These are phyloP conservation scores for Pogona vitticeps DNA, from an alignment of 2,113 vertebrate genomes.

Conservation along the genomic window DNA sequence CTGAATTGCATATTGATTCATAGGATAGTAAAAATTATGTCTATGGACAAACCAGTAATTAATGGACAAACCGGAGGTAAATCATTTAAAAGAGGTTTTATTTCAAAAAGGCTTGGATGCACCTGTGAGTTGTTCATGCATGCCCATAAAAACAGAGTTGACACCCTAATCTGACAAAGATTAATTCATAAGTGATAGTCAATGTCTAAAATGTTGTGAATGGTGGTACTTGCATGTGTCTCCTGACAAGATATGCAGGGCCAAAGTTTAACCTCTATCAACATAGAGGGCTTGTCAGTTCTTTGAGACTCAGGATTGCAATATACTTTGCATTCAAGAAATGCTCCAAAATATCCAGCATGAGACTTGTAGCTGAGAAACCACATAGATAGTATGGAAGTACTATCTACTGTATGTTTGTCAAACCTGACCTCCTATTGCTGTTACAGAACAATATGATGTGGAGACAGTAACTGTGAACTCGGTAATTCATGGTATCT, in stretches of 20 bases:
- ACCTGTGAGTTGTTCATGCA: background rate
- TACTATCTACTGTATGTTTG: too few species aligned
- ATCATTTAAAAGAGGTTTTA: slow-evolving; percentile 14
- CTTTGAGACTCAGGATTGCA: background rate
- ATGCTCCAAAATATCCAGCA: too few species aligned
- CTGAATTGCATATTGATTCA: slow-evolving; percentile 57
- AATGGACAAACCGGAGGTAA: slow-evolving; percentile 45
- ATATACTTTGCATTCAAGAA: background rate
- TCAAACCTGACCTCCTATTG: too few species aligned
- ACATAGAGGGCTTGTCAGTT: background rate
- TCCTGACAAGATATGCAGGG: too few species aligned
- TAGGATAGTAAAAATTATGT: slow-evolving; percentile 53
- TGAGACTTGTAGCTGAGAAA: too few species aligned
- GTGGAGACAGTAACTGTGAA: too few species aligned
- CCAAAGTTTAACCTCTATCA: background rate
- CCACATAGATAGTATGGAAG: too few species aligned
- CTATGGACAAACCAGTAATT: slow-evolving; percentile 47
- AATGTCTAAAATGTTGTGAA: background rate
- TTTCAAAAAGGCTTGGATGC: background rate
- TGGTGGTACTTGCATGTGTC: background rate
- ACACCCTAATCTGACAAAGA: background rate
- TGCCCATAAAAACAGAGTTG: background rate
- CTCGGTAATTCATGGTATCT: too few species aligned
- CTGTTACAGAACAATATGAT: too few species aligned
- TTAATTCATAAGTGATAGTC: background rate